Conservation (phyloP, 2,113 vertebrate genomes). For the Cryptotis parvus region DNA sequence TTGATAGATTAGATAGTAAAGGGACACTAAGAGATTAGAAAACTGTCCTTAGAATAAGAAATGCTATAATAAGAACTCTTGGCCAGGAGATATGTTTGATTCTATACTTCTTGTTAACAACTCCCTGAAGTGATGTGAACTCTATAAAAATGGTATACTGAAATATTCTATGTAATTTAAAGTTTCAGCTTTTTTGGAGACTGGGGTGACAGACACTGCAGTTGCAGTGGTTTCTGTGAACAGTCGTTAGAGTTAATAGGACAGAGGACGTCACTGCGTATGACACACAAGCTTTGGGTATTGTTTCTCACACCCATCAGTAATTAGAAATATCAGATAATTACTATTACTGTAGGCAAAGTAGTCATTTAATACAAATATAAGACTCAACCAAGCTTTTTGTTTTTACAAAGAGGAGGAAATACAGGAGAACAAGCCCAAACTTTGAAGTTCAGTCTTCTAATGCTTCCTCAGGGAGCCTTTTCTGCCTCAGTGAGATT, state of each 20-base stretch:
- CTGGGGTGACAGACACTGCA: not conserved
- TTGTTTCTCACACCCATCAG: not conserved
- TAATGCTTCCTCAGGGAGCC: not conserved
- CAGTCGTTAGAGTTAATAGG: too few relatives aligned
- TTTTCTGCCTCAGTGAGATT: not conserved
- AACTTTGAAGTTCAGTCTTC: not conserved
- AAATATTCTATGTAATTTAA: not conserved
- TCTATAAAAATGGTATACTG: not conserved
- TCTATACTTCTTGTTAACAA: slow-evolving; percentile 26
- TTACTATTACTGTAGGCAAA: not conserved
- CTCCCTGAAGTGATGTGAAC: not conserved
- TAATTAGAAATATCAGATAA: slow-evolving; percentile 7
- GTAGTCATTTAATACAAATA: not conserved
- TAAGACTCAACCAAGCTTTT: not conserved
- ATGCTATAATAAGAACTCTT: not conserved
- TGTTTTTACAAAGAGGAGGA: not conserved
- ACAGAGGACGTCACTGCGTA: too few relatives aligned
- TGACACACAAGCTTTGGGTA: fast-evolving
- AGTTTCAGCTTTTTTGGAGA: not conserved
- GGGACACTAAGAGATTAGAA: not conserved
- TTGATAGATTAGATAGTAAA: not conserved
- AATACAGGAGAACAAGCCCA: not conserved
- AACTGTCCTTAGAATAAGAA: not conserved
- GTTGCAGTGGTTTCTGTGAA: not conserved
- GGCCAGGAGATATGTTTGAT: not conserved